phyloP scores from a whole-genome alignment of 2,888 invertebrate genomes.

The Siphonodentalium dalli region DNA sequence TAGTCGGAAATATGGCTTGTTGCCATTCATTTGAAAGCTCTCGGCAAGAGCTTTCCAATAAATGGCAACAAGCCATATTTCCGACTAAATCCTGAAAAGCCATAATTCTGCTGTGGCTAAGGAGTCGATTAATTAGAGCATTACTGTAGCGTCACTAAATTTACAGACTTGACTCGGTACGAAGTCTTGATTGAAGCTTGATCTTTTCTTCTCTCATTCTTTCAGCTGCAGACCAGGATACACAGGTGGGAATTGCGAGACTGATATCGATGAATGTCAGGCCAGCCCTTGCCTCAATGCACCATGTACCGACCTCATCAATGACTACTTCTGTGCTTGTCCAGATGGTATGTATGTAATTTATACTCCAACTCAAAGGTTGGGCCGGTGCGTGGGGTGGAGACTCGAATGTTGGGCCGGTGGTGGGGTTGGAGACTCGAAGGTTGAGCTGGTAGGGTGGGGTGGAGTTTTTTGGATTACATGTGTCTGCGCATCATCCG shows the following conservation, averaged over 20 bases:
- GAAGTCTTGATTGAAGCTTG: not conserved
- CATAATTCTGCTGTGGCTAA: slow-evolving; percentile 12
- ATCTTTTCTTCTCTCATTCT: not conserved
- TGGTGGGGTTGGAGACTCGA: too few relatives aligned
- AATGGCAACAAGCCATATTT: too few relatives aligned
- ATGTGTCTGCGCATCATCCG: too few relatives aligned
- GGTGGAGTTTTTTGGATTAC: too few relatives aligned
- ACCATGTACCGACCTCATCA: slow-evolving; percentile 30
- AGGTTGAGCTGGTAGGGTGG: too few relatives aligned
- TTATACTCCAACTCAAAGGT: not conserved
- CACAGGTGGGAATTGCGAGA: slow-evolving; percentile 37
- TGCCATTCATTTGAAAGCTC: too few relatives aligned
- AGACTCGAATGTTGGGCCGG: too few relatives aligned
- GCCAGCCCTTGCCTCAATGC: slow-evolving; percentile 43
- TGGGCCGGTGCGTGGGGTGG: too few relatives aligned
- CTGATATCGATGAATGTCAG: slow-evolving; percentile 36
- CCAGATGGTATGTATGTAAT: slow-evolving; percentile 14
- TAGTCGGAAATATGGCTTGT: too few relatives aligned
- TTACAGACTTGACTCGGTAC: not conserved
- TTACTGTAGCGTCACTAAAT: slow-evolving; percentile 5
- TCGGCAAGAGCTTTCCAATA: too few relatives aligned
- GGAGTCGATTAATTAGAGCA: slow-evolving; percentile 1
- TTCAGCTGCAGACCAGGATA: slow-evolving; percentile 33
- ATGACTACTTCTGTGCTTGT: slow-evolving; percentile 32
- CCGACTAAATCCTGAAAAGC: too few relatives aligned